A percentile compares a stretch with the other conserved stretches of the same genome.
Evolutionary conservation across 2,797 vertebrate genomes (phyloP).

Genomic region (Linurgus olivaceus): DNA sequence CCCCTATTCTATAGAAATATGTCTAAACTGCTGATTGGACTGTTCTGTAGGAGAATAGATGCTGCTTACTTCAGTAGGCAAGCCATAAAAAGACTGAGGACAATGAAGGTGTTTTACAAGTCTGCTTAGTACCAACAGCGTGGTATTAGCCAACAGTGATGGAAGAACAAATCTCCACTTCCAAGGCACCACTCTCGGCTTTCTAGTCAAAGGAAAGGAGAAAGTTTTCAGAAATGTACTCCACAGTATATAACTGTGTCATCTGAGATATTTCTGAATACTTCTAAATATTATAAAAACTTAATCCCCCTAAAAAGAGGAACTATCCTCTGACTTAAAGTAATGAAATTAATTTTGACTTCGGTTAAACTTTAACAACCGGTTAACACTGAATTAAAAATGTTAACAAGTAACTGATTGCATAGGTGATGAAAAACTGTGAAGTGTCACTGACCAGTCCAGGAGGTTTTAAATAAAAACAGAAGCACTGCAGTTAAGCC

Average conservation of each 20-base stretch:
- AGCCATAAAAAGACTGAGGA: slow-evolving; percentile 41
- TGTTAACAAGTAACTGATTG: background rate
- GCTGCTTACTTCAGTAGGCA: slow-evolving; percentile 40
- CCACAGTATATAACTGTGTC: background rate
- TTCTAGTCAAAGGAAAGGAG: slow-evolving; percentile 30
- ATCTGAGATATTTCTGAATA: slow-evolving; percentile 9
- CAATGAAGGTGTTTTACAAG: slow-evolving; percentile 45
- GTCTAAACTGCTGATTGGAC: background rate
- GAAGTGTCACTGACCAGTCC: background rate
- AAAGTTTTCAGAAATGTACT: background rate
- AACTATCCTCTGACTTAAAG: background rate
- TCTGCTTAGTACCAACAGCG: slow-evolving; percentile 2
- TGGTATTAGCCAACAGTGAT: background rate
- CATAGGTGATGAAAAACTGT: background rate
- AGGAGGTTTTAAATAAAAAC: background rate
- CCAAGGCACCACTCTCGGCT: background rate
- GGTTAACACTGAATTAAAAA: background rate
- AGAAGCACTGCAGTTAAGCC: background rate
- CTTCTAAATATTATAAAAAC: background rate
- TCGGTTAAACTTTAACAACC: background rate
- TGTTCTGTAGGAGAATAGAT: background rate
- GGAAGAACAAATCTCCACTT: background rate
- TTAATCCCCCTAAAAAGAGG: background rate
- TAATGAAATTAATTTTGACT: background rate
- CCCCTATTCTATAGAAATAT: background rate